Conservation (phyloP, 2,888 invertebrate genomes). For the Troides oblongomaculatus region DNA sequence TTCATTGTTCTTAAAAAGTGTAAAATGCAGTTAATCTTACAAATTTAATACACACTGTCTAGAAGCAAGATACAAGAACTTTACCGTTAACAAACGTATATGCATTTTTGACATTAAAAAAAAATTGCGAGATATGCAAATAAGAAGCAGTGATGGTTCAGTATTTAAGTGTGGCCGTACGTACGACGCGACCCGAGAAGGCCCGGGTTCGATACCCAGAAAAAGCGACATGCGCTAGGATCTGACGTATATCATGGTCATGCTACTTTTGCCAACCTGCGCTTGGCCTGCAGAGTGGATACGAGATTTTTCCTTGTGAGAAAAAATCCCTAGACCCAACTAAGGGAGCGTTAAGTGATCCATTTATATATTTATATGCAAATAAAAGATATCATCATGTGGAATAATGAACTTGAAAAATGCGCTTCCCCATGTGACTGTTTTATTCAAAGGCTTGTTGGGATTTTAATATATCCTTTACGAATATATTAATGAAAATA, state of each 20-base stretch:
- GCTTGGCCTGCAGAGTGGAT: too few species aligned
- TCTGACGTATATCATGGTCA: too few species aligned
- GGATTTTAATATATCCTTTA: conserved; percentile 2
- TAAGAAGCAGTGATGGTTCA: not conserved
- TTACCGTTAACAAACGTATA: conserved; percentile 23
- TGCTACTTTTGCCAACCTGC: too few species aligned
- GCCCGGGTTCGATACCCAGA: too few species aligned
- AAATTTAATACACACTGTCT: conserved; percentile 20
- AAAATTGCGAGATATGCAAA: conserved; percentile 11
- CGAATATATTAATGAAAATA: conserved; percentile 12
- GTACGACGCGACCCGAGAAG: too few species aligned
- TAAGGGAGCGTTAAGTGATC: not conserved
- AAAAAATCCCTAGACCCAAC: too few species aligned
- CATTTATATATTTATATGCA: not conserved
- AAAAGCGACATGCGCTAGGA: too few species aligned
- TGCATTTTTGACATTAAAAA: conserved; percentile 14
- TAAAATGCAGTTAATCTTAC: conserved; percentile 24
- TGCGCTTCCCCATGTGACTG: not conserved
- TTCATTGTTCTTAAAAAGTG: conserved; percentile 23
- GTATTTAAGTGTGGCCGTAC: not conserved
- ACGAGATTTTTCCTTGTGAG: too few species aligned
- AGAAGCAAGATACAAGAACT: conserved; percentile 18
- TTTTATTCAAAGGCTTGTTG: not conserved
- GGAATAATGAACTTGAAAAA: not conserved
- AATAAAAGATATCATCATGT: not conserved